Evolutionary conservation across 2,113 vertebrate genomes (phyloP), one percentile per base, ranked within the genome.

Genomic region (Malurus elegans): DNA sequence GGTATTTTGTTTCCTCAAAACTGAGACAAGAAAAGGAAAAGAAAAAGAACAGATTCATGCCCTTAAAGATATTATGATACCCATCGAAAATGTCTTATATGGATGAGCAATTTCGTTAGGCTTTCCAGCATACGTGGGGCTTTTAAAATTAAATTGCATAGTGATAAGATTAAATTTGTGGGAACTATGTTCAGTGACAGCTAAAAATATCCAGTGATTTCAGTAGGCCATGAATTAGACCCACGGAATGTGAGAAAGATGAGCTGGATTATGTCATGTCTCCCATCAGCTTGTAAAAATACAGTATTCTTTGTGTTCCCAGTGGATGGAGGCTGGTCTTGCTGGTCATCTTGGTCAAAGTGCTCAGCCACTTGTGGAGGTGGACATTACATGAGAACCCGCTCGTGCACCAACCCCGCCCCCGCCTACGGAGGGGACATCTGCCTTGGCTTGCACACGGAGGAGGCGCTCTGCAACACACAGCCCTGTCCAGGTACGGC

Each of bases 241-340:
- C 29, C 42, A 54, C 16, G 51, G 54, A 76, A 38, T 45, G 23
- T 45, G 51, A 47, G 38, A 67, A 81, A 9, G 10, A 62, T 34
- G 34, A 20, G 18, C 51, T 56, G 40, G 9, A 51, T 85, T 60
- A 21, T 64, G 17, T 58, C 17, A 12, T 6, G 13, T 76, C 31
- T 21, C 10, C 3, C 14, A 40, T 58, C 45, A 79, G 23, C 38
- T 17, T 76, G 29, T 20, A 74, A 66, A 20, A 67, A 64, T 23
- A 17, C 10, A 12, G 3, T 31, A 36, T 57, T 95, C 66, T 95
- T 18, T 90, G 42, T 62, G 61, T 96, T 92, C 96, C 67, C 92
- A 99, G 99, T 99, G 98, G 99, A 99, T 21, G 99, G 99, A 48
- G 95, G 98, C 79, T 99, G 99, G 99, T 99, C 99, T 2, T 99